Evolutionary conservation across 2,888 invertebrate genomes (phyloP), one percentile per base, ranked within the genome.

Genomic region (Myopa tessellatipennis): DNA sequence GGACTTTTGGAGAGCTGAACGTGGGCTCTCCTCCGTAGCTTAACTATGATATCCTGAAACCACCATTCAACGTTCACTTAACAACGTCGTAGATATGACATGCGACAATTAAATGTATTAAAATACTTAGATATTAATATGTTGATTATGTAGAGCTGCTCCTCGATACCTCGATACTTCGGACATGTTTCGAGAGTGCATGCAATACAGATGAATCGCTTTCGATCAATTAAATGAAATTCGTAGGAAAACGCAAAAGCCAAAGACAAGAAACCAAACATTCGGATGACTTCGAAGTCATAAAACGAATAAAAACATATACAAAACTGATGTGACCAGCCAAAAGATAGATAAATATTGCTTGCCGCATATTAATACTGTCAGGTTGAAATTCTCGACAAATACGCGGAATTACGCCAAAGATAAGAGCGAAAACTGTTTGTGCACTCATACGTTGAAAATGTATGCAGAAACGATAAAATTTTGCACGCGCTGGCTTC

Each of bases 371-470:
- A 74, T 78, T 76, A 74, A 78, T 67, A 76, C 69, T 73, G 76
- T 74, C 73, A 76, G 70, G 73, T 76, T 69, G 71, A 77, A 65
- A 65, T 65, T 34, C 55, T 76, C 73, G 50, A 82, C 70, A 76
- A 83, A 83, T 83, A 82, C 82, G 80, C 81, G 80, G 83, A 83
- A 83, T 80, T 82, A 80, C 82, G 82, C 78, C 82, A 78, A 18
- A 61, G 83, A 83, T 83, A 83, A 83, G 81, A 78, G 69, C 63
- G 45, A 61, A 52, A 76, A 70, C 60, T 58, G 76, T 69, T 76
- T 76, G 50, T 58, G 76, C 60, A 26, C 61, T 34, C 1, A 10
- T 36, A 76, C 68, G 40, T 69, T 6, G 60, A 65, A 68, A 69
- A 75, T 60, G 16, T 65, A 69, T 45, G 68, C 75, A 75, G 60